phyloP scores from a whole-genome alignment of 2,888 invertebrate species.

The Anticlea derivata region DNA sequence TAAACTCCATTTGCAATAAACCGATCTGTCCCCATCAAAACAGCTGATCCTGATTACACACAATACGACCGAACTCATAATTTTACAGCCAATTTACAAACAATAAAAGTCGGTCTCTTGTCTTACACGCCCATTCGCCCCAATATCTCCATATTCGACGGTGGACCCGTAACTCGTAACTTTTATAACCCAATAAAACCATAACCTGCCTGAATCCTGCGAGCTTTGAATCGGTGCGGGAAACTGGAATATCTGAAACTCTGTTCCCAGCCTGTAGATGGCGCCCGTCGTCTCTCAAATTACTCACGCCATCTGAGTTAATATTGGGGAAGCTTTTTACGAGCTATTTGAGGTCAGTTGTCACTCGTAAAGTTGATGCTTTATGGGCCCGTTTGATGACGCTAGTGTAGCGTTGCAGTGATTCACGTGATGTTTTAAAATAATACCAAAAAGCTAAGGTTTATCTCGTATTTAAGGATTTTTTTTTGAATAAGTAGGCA shows the following conservation, averaged over 20 bases:
- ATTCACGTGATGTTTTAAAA: slow-evolving; percentile 16
- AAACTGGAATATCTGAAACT: slow-evolving; percentile 47
- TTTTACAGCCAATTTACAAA: slow-evolving; percentile 85
- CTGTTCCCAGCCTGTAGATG: slow-evolving; percentile 59
- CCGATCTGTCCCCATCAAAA: slow-evolving; percentile 76
- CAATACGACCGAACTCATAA: slow-evolving; percentile 81
- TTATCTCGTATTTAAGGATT: no score
- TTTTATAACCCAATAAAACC: slow-evolving; percentile 82
- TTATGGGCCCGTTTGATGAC: slow-evolving; percentile 74
- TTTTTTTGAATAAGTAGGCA: no score
- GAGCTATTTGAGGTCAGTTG: slow-evolving; percentile 71
- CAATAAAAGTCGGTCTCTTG: slow-evolving; percentile 83
- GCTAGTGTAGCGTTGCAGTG: slow-evolving; percentile 69
- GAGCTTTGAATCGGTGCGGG: slow-evolving; percentile 45
- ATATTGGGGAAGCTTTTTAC: slow-evolving; percentile 70
- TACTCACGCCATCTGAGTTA: slow-evolving; percentile 74
- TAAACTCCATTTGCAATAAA: slow-evolving; percentile 75
- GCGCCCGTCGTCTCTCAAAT: slow-evolving; percentile 54
- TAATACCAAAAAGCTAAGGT: no score
- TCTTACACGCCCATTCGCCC: slow-evolving; percentile 79
- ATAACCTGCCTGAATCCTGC: slow-evolving; percentile 50
- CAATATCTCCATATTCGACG: slow-evolving; percentile 80
- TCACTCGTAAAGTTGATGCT: slow-evolving; percentile 77
- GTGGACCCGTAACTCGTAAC: slow-evolving; percentile 74
- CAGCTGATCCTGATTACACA: slow-evolving; percentile 81